Base-by-base conservation (phyloP, 1,140 invertebrate genomes). In the Drosophila littoralis region DNA sequence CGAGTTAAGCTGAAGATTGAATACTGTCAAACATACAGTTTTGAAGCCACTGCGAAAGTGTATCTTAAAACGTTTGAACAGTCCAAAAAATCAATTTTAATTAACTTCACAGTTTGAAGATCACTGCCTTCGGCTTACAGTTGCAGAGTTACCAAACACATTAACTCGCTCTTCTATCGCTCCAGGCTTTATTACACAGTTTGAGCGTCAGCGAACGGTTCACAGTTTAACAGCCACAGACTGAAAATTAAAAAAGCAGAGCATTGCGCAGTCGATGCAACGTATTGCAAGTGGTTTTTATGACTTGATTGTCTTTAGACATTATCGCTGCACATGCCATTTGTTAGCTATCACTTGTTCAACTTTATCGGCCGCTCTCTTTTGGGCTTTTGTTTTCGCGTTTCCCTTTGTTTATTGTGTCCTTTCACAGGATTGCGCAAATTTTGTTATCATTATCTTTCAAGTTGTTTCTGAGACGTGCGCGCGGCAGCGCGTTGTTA, bases 381-480 rank as follows among this genome's bases (percentile, higher is more conserved):
- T 15, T 32, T n/a, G 22, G 6, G 6, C 10, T 7, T 15, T 52
- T 17, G 8, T 54, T 36, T 36, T 36, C 4, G 22, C 3, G 22
- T 5, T 28, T 28, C 5, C 4, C 0, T 0, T 28, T 28, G 8
- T 54, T 15, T 10, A 8, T 15, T 13, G 6, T 33, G 48, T 54
- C 51, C 51, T 42, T 45, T 45, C 12, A 36, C 45, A 65, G 40
- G 51, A 67, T 60, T 59, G 32, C n/a, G 12, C 40, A 38, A 60
- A 48, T 6, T 58, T 48, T 40, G 51, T 67, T 52, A 35, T 40
- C 28, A 50, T 74, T 74, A 69, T 74, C 65, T 71, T 55, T 69
- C 71, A 42, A 68, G 64, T 59, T 36, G 13, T 32, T 32, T 5
- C 7, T 35, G 22, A 61, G 50, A 61, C 65, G 65, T 57, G 71